These are phyloP conservation scores for Aurelia aurita DNA, from an alignment of 30 jellyfish, hydroid and myxozoan species.

Conservation along the genomic window DNA sequence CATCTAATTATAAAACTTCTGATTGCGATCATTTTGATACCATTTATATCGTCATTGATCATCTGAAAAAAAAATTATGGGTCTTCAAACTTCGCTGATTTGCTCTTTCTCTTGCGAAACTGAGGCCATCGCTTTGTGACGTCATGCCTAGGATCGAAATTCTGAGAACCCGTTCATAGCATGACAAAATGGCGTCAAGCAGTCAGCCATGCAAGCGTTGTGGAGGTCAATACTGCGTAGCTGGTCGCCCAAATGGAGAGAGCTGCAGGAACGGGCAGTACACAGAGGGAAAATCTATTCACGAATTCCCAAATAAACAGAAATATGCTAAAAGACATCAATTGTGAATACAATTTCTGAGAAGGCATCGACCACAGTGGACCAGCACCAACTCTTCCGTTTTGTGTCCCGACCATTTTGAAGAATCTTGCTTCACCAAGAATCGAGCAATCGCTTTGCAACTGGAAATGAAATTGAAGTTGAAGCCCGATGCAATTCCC, in stretches of 20 bases:
- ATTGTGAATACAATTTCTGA: conserved; percentile 27
- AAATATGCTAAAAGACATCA: conserved; percentile 18
- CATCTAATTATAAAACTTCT: too few relatives aligned
- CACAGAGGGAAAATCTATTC: conserved; percentile 20
- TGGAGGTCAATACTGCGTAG: conserved; percentile 35
- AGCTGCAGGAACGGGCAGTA: conserved; percentile 7
- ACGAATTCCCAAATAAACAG: conserved; percentile 18
- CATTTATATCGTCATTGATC: too few relatives aligned
- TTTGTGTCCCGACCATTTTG: conserved; percentile 11
- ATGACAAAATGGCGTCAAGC: conserved; percentile 11
- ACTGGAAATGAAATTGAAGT: conserved; percentile 4
- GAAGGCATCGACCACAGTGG: conserved; percentile 36
- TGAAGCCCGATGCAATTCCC: neutral
- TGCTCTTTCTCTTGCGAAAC: too few relatives aligned
- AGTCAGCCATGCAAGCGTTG: neutral
- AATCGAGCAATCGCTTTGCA: conserved; percentile 13
- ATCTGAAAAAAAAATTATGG: too few relatives aligned
- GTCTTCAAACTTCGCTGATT: too few relatives aligned
- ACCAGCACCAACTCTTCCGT: neutral
- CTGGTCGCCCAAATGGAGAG: conserved; percentile 26
- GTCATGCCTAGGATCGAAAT: conserved; percentile 1
- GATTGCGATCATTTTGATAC: too few relatives aligned
- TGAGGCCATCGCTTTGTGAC: neutral
- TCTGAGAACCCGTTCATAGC: neutral
- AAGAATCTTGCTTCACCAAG: conserved; percentile 14